Evolutionary conservation across 1,140 invertebrate species (phyloP), one percentile per base, ranked within the genome.

Genomic region (Aphelenchoides fujianensis): DNA sequence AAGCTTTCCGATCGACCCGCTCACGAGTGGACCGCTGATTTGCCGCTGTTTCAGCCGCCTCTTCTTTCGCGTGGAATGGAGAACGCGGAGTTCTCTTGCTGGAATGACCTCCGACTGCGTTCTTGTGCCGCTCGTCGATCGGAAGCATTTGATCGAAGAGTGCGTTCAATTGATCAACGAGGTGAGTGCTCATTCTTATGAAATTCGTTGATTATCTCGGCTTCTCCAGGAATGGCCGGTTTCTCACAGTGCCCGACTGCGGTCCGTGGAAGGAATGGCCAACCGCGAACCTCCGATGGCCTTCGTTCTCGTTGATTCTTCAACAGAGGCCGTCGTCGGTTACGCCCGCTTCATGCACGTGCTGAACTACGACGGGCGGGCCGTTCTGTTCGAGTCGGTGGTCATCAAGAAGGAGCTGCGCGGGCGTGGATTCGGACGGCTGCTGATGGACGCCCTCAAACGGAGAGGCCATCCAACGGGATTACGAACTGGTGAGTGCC

Each of bases 201-300:
- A n/a, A n/a, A n/a, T n/a, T n/a, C n/a, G n/a, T n/a, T n/a, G n/a
- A n/a, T n/a, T n/a, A n/a, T n/a, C n/a, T n/a, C n/a, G n/a, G n/a
- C n/a, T n/a, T n/a, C n/a, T n/a, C n/a, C n/a, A n/a, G n/a, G 55
- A 59, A 23, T 59, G 55, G 55, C 55, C 55, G 19, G 34, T 30
- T 30, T 59, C 55, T 5, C 5, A 59, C 7, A 59, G 5, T 5
- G 5, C 19, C 23, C 5, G 55, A 19, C 7, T 5, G 23, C 5
- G 28, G 23, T 59, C 55, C 12, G 5, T 59, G 19, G 55, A 59
- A 19, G 34, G 19, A 19, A 5, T 32, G 34, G 55, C 55, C 28
- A 59, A 59, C 55, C 7, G 7, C 19, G 55, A 59, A 5, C 55
- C 55, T 59, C 55, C 55, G 7, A 59, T 59, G 55, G 55, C 55